Evolutionary conservation across 1,140 invertebrate genomes (phyloP).

Genomic region (Lycorma delicatula): DNA sequence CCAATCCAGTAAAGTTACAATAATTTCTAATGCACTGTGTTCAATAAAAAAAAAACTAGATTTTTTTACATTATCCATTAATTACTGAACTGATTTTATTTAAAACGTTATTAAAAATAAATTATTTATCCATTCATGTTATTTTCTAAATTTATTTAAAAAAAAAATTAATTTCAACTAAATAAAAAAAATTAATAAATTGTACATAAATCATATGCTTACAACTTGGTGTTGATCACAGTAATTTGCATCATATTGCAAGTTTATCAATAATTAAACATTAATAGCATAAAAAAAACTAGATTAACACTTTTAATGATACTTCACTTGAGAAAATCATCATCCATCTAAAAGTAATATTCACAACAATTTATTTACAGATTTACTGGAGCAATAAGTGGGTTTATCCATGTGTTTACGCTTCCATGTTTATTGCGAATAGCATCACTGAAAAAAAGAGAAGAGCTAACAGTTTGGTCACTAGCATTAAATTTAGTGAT

Average conservation of each 20-base stretch:
- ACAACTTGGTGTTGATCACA: background rate
- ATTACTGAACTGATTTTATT: too few species aligned
- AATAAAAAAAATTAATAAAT: background rate
- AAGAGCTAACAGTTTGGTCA: conserved; percentile 46
- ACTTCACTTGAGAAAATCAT: background rate
- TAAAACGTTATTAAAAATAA: too few species aligned
- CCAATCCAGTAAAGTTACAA: too few species aligned
- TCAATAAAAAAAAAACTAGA: too few species aligned
- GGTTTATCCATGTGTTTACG: conserved; percentile 79
- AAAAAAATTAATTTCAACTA: too few species aligned
- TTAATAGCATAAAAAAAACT: background rate
- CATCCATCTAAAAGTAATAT: background rate
- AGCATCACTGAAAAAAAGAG: conserved; percentile 49
- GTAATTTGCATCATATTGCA: background rate
- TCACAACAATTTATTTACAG: conserved; percentile 48
- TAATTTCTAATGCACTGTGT: too few species aligned
- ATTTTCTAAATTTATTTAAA: too few species aligned
- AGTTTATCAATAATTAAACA: background rate
- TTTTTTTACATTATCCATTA: too few species aligned
- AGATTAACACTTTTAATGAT: background rate
- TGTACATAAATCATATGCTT: background rate
- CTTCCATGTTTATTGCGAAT: conserved; percentile 70
- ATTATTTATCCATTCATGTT: too few species aligned
- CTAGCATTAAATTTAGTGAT: conserved; percentile 51
- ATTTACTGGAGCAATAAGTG: conserved; percentile 79